phyloP scores from a whole-genome alignment of 2,113 vertebrate species.

The Psettodes erumei region DNA sequence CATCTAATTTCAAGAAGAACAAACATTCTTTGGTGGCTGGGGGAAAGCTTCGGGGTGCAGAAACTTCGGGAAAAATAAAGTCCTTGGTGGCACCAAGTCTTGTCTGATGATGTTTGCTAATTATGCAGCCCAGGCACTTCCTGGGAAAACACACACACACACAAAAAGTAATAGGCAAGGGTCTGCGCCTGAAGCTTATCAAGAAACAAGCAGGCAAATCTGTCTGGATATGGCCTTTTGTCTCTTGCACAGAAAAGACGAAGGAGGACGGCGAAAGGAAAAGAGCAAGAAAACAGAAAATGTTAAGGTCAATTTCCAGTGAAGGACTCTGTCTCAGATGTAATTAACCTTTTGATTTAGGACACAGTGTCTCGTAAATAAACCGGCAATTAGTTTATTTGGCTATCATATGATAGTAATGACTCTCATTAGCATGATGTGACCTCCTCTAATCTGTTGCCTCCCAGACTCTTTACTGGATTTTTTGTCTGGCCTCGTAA shows the following conservation, averaged over 20 bases:
- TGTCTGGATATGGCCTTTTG: conserved; percentile 86
- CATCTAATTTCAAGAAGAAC: conserved; percentile 98
- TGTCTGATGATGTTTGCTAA: conserved; percentile 98
- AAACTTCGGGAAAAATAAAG: conserved; percentile 86
- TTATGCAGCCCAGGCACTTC: conserved; percentile 95
- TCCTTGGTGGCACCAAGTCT: conserved; percentile 88
- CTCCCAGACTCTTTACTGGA: conserved; percentile 63
- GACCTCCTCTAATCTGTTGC: conserved; percentile 80
- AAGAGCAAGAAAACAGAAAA: conserved; percentile 64
- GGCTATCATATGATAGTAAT: conserved; percentile 82
- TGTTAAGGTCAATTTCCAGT: conserved; percentile 83
- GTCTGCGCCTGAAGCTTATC: conserved; percentile 95
- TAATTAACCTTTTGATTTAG: conserved; percentile 86
- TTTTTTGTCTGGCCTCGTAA: conserved; percentile 49
- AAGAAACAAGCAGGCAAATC: conserved; percentile 89
- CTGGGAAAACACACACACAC: conserved; percentile 78
- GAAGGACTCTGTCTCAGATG: conserved; percentile 82
- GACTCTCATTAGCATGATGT: conserved; percentile 84
- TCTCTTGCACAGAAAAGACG: conserved; percentile 66
- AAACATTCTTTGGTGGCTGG: conserved; percentile 96
- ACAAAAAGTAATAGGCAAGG: conserved; percentile 91
- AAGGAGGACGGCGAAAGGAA: conserved; percentile 21
- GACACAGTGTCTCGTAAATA: conserved; percentile 79
- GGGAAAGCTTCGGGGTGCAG: conserved; percentile 94
- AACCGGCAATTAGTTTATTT: conserved; percentile 82